Evolutionary conservation across 2,888 invertebrate genomes (phyloP).

Genomic region (Tipula confusa): DNA sequence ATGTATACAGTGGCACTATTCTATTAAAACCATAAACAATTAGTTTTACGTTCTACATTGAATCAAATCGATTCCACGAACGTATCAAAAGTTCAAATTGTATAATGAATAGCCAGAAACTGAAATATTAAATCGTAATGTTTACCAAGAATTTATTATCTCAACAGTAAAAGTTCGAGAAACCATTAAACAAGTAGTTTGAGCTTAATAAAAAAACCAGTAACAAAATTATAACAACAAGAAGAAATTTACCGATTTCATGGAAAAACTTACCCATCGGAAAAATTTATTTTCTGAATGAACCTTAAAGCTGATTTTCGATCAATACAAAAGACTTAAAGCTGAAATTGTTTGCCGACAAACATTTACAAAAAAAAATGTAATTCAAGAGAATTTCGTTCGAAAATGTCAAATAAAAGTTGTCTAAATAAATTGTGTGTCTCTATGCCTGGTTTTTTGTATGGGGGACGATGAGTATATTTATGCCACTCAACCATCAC

Average conservation of each 20-base stretch:
- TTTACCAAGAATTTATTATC: too few species aligned
- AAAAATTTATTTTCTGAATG: neutral
- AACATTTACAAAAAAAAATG: neutral
- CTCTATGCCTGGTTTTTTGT: too few species aligned
- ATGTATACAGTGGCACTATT: too few species aligned
- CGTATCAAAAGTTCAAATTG: too few species aligned
- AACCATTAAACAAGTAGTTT: neutral
- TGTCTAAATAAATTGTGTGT: neutral
- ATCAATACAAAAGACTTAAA: neutral
- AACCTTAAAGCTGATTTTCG: neutral
- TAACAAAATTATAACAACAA: neutral
- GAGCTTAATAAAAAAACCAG: too few species aligned
- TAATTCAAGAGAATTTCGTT: neutral
- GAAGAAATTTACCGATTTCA: neutral
- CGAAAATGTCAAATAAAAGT: neutral
- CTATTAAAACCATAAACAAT: too few species aligned
- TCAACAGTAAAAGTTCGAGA: too few species aligned
- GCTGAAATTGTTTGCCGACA: neutral
- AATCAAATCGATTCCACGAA: too few species aligned
- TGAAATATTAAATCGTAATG: too few species aligned
- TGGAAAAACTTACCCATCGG: too few species aligned
- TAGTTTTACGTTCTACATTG: too few species aligned
- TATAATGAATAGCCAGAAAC: too few species aligned
- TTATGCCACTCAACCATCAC: neutral
- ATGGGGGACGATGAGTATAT: neutral